These are phyloP conservation scores for Caenorhabditis doughertyi DNA, from an alignment of 2,888 invertebrate genomes.

Conservation along the genomic window DNA sequence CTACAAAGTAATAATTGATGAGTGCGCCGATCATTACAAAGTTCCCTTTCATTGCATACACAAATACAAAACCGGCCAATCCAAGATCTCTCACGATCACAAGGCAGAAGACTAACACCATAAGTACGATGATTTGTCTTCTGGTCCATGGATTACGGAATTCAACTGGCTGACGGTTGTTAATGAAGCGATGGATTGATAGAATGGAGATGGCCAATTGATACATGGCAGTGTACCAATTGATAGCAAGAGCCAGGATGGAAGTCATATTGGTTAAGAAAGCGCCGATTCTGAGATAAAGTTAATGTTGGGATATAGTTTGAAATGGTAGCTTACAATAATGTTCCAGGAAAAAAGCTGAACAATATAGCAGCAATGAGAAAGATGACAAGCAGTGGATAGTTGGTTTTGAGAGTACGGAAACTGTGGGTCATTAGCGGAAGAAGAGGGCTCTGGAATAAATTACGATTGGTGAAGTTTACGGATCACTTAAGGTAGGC, in stretches of 20 bases:
- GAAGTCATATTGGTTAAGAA: background rate
- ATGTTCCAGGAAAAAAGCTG: background rate
- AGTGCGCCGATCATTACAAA: no score
- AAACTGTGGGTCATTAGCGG: slow-evolving; percentile 7
- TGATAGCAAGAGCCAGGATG: background rate
- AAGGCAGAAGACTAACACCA: background rate
- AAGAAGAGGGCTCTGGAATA: background rate
- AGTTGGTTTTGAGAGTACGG: slow-evolving; percentile 13
- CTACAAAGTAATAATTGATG: no score
- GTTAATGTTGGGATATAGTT: background rate
- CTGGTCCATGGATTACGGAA: background rate
- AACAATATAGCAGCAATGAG: background rate
- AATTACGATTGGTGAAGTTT: background rate
- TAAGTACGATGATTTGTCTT: background rate
- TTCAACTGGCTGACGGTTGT: slow-evolving; percentile 8
- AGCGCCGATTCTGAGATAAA: background rate
- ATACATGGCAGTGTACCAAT: slow-evolving; percentile 2
- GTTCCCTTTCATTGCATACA: background rate
- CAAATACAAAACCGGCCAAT: background rate
- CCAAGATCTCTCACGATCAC: background rate
- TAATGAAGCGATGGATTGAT: slow-evolving; percentile 16
- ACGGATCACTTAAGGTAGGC: no score
- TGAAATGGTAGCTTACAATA: background rate
- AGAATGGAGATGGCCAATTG: background rate
- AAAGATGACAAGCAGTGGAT: background rate